A percentile compares a stretch with the other conserved stretches of the same genome.
phyloP scores from a whole-genome alignment of 1,140 invertebrate species.

The Orius insidiosus region DNA sequence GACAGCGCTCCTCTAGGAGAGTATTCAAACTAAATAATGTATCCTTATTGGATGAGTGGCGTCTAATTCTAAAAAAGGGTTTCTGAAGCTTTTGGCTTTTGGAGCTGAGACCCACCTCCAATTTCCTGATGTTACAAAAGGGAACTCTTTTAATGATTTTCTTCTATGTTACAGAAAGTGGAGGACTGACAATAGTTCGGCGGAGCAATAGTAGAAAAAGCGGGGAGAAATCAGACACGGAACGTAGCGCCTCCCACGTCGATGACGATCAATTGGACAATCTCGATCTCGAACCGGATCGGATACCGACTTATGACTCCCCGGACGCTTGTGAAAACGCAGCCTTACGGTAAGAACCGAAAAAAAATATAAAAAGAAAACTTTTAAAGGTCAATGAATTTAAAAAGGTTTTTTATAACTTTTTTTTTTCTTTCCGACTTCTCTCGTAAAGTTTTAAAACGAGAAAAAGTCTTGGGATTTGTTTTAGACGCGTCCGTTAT shows the following conservation, averaged over 20 bases:
- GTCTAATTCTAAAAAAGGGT: no score
- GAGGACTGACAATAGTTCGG: slow-evolving; percentile 64
- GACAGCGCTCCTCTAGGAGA: no score
- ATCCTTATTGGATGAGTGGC: no score
- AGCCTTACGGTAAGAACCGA: slow-evolving; percentile 47
- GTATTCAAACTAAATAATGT: no score
- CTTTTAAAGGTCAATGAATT: slow-evolving; percentile 2
- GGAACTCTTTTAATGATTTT: no score
- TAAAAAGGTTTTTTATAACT: no score
- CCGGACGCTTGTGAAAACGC: slow-evolving; percentile 77
- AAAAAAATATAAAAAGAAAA: not conserved
- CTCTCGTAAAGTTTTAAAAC: not conserved
- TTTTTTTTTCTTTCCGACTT: no score
- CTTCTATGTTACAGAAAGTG: slow-evolving; percentile 43
- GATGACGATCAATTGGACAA: slow-evolving; percentile 42
- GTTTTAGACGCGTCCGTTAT: not conserved
- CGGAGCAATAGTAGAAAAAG: slow-evolving; percentile 43
- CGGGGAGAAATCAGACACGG: slow-evolving; percentile 17
- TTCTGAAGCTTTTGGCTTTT: no score
- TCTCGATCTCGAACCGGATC: slow-evolving; percentile 54
- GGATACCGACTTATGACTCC: slow-evolving; percentile 63
- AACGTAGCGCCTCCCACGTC: slow-evolving; percentile 33
- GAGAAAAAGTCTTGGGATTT: not conserved
- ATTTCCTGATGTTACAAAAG: no score
- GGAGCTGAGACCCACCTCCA: no score